Evolutionary conservation across 2,797 vertebrate genomes (phyloP).

Genomic region (Alectoris magna): DNA sequence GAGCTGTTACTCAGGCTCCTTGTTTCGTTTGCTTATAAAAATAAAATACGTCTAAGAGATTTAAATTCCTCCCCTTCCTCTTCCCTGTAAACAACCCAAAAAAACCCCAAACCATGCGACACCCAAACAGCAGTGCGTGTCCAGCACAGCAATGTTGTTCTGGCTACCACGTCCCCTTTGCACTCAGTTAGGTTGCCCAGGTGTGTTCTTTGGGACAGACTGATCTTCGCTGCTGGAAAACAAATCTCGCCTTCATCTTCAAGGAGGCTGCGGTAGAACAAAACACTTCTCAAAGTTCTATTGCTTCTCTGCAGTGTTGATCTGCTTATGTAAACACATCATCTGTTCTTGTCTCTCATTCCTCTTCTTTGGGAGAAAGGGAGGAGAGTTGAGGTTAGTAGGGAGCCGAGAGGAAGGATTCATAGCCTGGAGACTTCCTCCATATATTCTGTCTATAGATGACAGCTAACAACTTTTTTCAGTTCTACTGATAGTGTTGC

Average conservation of each 20-base stretch:
- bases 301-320: not conserved
- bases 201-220: not conserved
- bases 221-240: not conserved
- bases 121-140: not conserved
- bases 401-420: not conserved
- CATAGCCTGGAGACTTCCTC: not conserved
- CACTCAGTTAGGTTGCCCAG: not conserved
- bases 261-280: not conserved
- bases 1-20: not conserved
- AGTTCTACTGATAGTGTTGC: not conserved
- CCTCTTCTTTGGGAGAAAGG: not conserved
- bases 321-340: not conserved
- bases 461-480: not conserved
- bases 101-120: fast-evolving
- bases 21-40: conserved; percentile 12
- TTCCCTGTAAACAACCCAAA: not conserved
- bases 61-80: not conserved
- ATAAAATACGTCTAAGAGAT: not conserved
- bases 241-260: not conserved
- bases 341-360: not conserved
- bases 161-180: not conserved
- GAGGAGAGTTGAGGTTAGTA: not conserved
- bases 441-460: not conserved
- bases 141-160: not conserved
- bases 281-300: not conserved